phyloP scores from a whole-genome alignment of 2,113 vertebrate genomes.

The Thryonomys swinderianus region DNA sequence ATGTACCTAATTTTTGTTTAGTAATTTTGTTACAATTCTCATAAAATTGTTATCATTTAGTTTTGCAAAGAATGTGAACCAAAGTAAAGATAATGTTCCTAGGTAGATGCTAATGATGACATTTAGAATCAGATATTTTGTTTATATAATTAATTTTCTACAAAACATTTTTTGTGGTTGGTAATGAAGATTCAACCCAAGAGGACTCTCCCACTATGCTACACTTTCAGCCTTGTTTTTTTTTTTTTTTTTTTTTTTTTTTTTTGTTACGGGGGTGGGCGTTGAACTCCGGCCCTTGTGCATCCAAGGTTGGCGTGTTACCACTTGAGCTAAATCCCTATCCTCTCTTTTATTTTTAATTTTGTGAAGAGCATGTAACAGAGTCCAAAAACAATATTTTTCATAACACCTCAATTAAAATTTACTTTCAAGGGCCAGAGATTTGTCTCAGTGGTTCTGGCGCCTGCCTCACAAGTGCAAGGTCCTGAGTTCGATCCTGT shows the following conservation, averaged over 20 bases:
- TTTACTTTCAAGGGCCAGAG: too few relatives aligned
- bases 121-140: slow-evolving; percentile 63
- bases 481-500: too few relatives aligned
- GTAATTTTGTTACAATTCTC: slow-evolving; percentile 55
- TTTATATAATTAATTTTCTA: slow-evolving; percentile 26
- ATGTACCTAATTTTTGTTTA: slow-evolving; percentile 55
- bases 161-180: neutral
- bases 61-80: slow-evolving; percentile 13
- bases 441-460: too few relatives aligned
- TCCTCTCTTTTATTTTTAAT: too few relatives aligned
- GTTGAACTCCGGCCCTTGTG: too few relatives aligned
- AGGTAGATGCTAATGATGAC: neutral
- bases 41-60: slow-evolving; percentile 19
- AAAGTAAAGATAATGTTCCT: slow-evolving; percentile 29
- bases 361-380: too few relatives aligned
- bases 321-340: too few relatives aligned
- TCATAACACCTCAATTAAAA: neutral
- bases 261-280: too few relatives aligned
- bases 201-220: neutral
- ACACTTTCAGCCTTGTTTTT: too few relatives aligned
- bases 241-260: too few relatives aligned
- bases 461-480: too few relatives aligned
- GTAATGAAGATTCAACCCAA: neutral
- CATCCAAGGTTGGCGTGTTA: too few relatives aligned
- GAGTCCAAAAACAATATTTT: neutral